phyloP scores from a whole-genome alignment of 2,797 vertebrate species.

The Columba guinea region DNA sequence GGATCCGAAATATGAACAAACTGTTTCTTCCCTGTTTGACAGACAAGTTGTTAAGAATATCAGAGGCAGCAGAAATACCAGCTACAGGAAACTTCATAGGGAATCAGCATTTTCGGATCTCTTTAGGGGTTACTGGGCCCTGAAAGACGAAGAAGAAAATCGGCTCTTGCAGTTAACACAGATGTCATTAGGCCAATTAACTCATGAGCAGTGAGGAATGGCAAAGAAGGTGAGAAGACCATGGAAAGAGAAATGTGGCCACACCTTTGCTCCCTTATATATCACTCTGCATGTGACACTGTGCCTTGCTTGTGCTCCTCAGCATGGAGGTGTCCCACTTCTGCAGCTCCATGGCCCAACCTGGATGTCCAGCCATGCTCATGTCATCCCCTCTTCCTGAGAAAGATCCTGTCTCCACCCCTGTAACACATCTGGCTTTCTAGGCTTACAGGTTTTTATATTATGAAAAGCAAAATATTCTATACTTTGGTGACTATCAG shows the following conservation, averaged over 20 bases:
- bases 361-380: neutral
- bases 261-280: neutral
- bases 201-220: neutral
- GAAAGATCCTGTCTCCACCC: neutral
- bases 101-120: neutral
- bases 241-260: neutral
- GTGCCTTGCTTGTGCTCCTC: neutral
- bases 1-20: neutral
- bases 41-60: neutral
- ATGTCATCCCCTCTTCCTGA: neutral
- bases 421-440: neutral
- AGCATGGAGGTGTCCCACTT: neutral
- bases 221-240: neutral
- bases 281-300: fast-evolving
- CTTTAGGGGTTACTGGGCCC: neutral
- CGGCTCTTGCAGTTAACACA: neutral
- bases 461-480: neutral
- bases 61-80: neutral
- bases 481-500: neutral
- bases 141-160: neutral
- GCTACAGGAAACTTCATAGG: neutral
- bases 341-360: neutral
- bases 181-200: neutral
- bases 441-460: neutral
- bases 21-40: neutral